phyloP scores from a whole-genome alignment of 2,113 vertebrate genomes.

The Elgaria multicarinata region DNA sequence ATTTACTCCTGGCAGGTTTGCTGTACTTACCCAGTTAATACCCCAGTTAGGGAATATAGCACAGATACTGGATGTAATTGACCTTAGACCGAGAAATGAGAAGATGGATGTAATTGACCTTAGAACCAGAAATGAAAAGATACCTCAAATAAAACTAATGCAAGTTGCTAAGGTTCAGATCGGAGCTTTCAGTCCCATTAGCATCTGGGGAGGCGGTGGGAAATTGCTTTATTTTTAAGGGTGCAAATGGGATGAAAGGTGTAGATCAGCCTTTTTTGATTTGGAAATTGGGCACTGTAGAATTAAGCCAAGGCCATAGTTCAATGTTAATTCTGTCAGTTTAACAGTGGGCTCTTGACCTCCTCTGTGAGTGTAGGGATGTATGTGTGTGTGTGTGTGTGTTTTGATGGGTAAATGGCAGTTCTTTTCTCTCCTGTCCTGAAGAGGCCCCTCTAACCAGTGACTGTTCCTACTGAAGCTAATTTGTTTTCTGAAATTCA shows the following conservation, averaged over 20 bases:
- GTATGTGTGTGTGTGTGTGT: constrained; percentile 17
- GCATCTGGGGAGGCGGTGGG: constrained; percentile 66
- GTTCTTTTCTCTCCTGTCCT: constrained; percentile 56
- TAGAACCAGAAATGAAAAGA: constrained; percentile 78
- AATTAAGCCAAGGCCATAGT: constrained; percentile 66
- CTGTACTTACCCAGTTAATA: constrained; percentile 57
- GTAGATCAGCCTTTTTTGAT: constrained; percentile 56
- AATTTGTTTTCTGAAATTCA: constrained; percentile 42
- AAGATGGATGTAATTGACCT: constrained; percentile 64
- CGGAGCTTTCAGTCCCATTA: constrained; percentile 73
- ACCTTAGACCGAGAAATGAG: constrained; percentile 76
- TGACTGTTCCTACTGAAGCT: constrained; percentile 63
- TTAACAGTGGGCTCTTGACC: constrained; percentile 63
- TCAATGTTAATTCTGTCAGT: constrained; percentile 69
- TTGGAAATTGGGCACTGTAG: constrained; percentile 58
- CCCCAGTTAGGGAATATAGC: constrained; percentile 73
- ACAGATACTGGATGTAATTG: constrained; percentile 76
- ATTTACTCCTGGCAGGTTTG: constrained; percentile 77
- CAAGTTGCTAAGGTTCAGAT: constrained; percentile 76
- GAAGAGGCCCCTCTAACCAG: constrained; percentile 36
- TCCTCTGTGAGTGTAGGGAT: constrained; percentile 50
- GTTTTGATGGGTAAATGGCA: constrained; percentile 52
- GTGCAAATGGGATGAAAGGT: constrained; percentile 61
- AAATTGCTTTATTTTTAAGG: constrained; percentile 46
- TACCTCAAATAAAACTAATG: constrained; percentile 81